phyloP scores from a whole-genome alignment of 2,888 invertebrate genomes.

The Lycocerus yunnanus region DNA sequence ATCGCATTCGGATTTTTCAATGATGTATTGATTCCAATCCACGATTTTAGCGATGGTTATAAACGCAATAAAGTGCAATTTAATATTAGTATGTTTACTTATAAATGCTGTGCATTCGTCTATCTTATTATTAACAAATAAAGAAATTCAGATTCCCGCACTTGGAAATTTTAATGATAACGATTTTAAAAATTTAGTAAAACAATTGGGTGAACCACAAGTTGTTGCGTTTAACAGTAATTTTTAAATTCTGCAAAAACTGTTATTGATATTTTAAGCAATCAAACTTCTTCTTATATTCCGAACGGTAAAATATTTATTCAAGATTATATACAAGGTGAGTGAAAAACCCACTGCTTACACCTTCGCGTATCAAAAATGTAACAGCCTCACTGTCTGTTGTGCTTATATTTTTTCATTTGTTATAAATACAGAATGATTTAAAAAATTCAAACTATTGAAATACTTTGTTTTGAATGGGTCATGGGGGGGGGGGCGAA shows the following conservation, averaged over 20 bases:
- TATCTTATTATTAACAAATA: constrained; percentile 14
- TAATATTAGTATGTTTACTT: neutral
- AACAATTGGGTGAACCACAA: constrained; percentile 43
- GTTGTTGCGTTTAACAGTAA: constrained; percentile 46
- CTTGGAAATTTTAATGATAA: constrained; percentile 47
- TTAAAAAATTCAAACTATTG: too few species aligned
- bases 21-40: neutral
- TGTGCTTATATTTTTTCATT: too few species aligned
- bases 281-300: constrained; percentile 47
- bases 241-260: constrained; percentile 38
- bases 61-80: neutral
- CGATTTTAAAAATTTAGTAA: constrained; percentile 43
- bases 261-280: constrained; percentile 42
- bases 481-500: too few species aligned
- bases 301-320: constrained; percentile 47
- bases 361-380: too few species aligned
- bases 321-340: constrained; percentile 35
- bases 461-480: too few species aligned
- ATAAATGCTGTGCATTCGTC: neutral
- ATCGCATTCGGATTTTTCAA: too few species aligned
- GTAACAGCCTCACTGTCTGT: too few species aligned
- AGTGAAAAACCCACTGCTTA: neutral
- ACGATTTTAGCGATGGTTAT: neutral
- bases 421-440: too few species aligned
- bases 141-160: constrained; percentile 45